phyloP scores from a whole-genome alignment of 35 echinoderm and acorn worm genomes.

The Lytechinus variegatus region DNA sequence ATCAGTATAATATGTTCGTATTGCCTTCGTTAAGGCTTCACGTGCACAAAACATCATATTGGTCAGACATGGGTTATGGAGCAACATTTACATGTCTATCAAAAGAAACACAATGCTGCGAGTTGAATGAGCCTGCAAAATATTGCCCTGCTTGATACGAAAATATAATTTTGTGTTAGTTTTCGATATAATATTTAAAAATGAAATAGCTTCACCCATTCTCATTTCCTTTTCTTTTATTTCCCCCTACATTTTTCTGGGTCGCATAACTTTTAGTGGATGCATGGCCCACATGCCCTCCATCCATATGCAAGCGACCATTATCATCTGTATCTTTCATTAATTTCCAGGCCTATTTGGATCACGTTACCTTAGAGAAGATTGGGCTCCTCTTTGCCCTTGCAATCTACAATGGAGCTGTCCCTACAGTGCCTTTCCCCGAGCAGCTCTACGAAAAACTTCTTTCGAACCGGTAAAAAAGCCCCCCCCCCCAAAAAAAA shows the following conservation, averaged over 20 bases:
- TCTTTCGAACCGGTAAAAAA: background rate
- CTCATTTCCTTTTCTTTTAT: too few species aligned
- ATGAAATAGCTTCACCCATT: too few species aligned
- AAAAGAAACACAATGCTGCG: too few species aligned
- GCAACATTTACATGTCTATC: too few species aligned
- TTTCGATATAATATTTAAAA: too few species aligned
- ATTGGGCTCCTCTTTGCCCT: background rate
- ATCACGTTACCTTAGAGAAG: background rate
- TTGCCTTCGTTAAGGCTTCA: background rate
- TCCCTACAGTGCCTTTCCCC: background rate
- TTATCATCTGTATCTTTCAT: background rate
- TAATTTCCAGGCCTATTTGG: background rate
- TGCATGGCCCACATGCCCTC: background rate
- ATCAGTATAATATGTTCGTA: background rate
- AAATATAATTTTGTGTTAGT: too few species aligned
- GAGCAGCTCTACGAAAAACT: background rate
- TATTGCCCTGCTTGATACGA: too few species aligned
- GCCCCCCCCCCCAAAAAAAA: too few species aligned
- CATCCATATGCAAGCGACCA: background rate
- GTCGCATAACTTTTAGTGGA: background rate
- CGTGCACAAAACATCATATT: background rate
- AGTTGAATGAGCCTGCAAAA: too few species aligned
- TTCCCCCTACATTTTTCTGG: background rate
- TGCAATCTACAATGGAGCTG: background rate
- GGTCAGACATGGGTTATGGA: too few species aligned